phyloP scores from a whole-genome alignment of 2,797 vertebrate genomes.

The Danio jaintianensis region DNA sequence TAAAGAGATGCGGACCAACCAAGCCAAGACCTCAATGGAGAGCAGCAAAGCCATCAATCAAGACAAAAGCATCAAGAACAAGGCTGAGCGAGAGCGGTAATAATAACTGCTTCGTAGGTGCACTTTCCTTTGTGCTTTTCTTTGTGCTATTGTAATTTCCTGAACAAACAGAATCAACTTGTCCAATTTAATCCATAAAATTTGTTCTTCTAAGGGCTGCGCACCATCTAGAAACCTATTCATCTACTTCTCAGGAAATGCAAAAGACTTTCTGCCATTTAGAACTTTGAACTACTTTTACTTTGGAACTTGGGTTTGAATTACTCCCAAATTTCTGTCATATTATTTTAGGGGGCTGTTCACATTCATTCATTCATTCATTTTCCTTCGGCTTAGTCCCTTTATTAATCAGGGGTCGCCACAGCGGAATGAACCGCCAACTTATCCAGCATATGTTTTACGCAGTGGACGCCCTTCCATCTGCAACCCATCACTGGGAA shows the following conservation, averaged over 20 bases:
- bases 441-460: no score
- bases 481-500: no score
- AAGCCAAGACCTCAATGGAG: slow-evolving; percentile 91
- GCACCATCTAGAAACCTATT: not conserved
- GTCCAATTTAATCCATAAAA: not conserved
- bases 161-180: slow-evolving; percentile 1
- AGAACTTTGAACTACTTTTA: no score
- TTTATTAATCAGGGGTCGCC: no score
- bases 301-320: no score
- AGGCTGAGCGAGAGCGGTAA: slow-evolving; percentile 86
- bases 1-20: slow-evolving; percentile 89
- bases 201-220: not conserved
- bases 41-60: slow-evolving; percentile 91
- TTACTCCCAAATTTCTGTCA: no score
- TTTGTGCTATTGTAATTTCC: not conserved
- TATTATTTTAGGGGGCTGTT: no score
- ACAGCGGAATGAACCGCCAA: no score
- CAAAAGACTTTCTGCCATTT: not conserved
- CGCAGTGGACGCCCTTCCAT: no score
- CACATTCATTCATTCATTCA: no score
- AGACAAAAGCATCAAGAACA: slow-evolving; percentile 90
- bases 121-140: not conserved
- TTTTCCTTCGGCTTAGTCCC: no score
- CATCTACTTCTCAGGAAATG: not conserved
- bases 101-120: slow-evolving; percentile 60